Conservation (phyloP, 1,140 invertebrate genomes). For the Ceratosolen solmsi region DNA sequence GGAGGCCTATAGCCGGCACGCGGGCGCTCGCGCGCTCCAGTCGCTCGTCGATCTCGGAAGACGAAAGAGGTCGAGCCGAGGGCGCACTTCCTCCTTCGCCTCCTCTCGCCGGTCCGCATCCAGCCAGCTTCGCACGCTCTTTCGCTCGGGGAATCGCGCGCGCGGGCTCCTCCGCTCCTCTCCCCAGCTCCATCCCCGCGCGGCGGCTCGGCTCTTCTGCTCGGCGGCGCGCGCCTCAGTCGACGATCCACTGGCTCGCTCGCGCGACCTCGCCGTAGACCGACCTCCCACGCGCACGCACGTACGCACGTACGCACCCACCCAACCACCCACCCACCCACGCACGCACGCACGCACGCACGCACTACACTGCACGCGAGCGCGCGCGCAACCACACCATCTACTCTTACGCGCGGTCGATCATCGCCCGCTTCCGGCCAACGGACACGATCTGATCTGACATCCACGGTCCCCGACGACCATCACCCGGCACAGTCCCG, state of each 20-base stretch:
- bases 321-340: too few species aligned
- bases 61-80: slow-evolving; percentile 71
- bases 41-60: slow-evolving; percentile 74
- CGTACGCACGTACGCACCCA: too few species aligned
- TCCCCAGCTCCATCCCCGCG: slow-evolving; percentile 36
- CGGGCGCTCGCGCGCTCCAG: slow-evolving; percentile 67
- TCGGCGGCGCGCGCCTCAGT: slow-evolving; percentile 42
- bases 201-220: background rate
- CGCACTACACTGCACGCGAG: too few species aligned
- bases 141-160: too few species aligned
- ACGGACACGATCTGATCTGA: too few species aligned
- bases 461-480: background rate
- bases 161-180: slow-evolving; percentile 43
- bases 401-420: too few species aligned
- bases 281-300: background rate
- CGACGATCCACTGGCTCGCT: slow-evolving; percentile 25
- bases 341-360: too few species aligned
- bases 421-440: too few species aligned
- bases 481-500: slow-evolving; percentile 23
- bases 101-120: slow-evolving; percentile 53
- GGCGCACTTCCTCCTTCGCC: slow-evolving; percentile 66
- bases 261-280: background rate
- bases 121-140: slow-evolving; percentile 32
- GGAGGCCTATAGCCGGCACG: slow-evolving; percentile 71
- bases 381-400: too few species aligned